Base-by-base conservation (phyloP, 2,888 invertebrate genomes). In the Cosmia pyralina region DNA sequence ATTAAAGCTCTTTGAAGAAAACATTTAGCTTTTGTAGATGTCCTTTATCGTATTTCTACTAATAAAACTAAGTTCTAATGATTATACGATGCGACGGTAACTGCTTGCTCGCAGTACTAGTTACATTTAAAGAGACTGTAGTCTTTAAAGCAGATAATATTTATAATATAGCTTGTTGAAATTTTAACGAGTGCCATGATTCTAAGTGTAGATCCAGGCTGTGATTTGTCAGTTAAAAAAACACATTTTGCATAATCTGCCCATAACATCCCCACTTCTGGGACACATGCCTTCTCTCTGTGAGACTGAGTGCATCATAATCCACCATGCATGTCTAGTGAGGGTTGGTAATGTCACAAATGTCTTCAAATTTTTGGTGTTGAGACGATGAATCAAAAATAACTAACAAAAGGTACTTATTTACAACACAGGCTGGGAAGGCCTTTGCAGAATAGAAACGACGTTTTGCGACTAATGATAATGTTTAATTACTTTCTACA, bases 21-120 rank as follows among this genome's bases (percentile, higher is more conserved):
- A 48, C 55, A 65, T 28, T 77, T 15, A 44, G 44, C 34, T 50
- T 53, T 52, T 28, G 28, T 62, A 50, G 55, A 66, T 53, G 60
- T 62, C 64, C 65, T 62, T 77, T 63, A 58, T 58, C n/a, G 62
- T 58, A 38, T 58, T 70, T 58, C n/a, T 34, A 44, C 19, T 38
- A 63, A 53, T 63, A 55, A 44, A 77, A 77, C 41, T 66, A 50
- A 64, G 44, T 62, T 70, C 28, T 62, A 82, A 79, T 77, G 81
- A 76, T 48, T n/a, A 52, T 58, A 58, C 48, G 8, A 52, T 55
- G 78, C 2, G 46, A 66, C 64, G 48, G 53, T 60, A 34, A 77
- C n/a, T 58, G 77, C 53, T 77, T 38, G n/a, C 13, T 64, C 15
- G 28, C 44, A 41, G 41, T 57, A 2, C 58, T 15, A 11, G 28